Evolutionary conservation across 2,888 invertebrate species (phyloP), one percentile per base, ranked within the genome.

Genomic region (Ochropleura plecta): DNA sequence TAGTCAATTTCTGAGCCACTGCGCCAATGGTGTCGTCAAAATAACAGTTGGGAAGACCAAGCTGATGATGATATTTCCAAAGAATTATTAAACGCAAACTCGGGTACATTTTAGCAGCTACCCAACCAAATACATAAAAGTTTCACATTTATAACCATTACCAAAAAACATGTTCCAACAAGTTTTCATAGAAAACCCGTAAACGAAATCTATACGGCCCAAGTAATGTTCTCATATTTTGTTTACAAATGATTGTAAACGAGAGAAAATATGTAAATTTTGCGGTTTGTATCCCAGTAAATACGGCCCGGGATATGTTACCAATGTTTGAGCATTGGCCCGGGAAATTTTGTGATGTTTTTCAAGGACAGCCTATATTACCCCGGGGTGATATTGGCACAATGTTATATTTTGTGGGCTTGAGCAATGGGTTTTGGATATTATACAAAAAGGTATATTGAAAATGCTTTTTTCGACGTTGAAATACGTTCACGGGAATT

Each of bases 201-300:
- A 46, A 81, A 71, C 69, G 49, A 67, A 77, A 85, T 73, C 59
- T 73, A 73, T 70, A 9, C 40, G 20, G 42, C 72, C 67, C 67
- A 59, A 85, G 68, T 68, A 70, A 65, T 62, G 70, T 53, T 57
- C 40, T 57, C 55, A 67, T 86, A 83, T 83, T 73, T 78, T 83
- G 74, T 83, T 83, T 69, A 78, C 86, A 86, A 85, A 83, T 83
- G n/a, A 78, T 78, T 82, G 78, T 83, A 68, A 85, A 83, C 40
- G 70, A 12, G 64, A 48, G 70, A 51, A 70, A 71, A 75, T 79
- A 86, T 83, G 83, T 72, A 76, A 86, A 83, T 85, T 85, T 69
- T 51, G 69, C 67, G 73, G 83, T 65, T 70, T 66, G 53, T 65
- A 55, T 73, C n/a, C 42, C 44, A 49, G 70, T 78, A 71, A 70